These are phyloP conservation scores for Aythya baeri DNA, from an alignment of 2,113 vertebrate species.

Conservation along the genomic window DNA sequence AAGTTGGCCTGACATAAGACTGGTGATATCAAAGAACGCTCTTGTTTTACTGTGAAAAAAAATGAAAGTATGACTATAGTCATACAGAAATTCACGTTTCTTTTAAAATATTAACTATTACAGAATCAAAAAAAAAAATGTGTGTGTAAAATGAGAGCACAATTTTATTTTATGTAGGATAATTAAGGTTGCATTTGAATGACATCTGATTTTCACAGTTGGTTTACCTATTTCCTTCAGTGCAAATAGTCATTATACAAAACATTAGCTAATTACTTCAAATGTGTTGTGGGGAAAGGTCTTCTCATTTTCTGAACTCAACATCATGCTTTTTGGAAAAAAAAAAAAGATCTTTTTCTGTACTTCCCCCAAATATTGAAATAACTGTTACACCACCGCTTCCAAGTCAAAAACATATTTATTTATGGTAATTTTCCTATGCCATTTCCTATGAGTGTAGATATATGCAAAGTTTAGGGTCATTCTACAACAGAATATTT, in stretches of 20 bases:
- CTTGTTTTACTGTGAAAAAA: background rate
- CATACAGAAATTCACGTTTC: background rate
- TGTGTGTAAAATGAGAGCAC: background rate
- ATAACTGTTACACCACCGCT: slow-evolving; percentile 12
- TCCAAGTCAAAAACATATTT: slow-evolving; percentile 42
- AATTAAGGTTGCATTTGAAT: background rate
- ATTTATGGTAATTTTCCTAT: slow-evolving; percentile 63
- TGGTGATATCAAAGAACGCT: background rate
- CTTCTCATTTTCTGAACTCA: background rate
- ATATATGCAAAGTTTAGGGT: background rate
- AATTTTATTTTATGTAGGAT: background rate
- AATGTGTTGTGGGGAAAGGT: background rate
- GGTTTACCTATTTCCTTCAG: background rate
- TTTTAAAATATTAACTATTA: slow-evolving; percentile 2
- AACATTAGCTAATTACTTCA: background rate
- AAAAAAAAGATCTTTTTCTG: background rate
- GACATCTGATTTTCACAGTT: background rate
- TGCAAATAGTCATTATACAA: background rate
- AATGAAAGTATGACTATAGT: background rate
- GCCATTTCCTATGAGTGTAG: background rate
- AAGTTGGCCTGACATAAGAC: background rate
- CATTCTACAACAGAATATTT: background rate
- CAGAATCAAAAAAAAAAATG: background rate
- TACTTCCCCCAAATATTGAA: slow-evolving; percentile 44
- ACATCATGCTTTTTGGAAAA: background rate